Conservation (phyloP, 35 echinoderm and acorn worm genomes). For the Heliocidaris tuberculata region DNA sequence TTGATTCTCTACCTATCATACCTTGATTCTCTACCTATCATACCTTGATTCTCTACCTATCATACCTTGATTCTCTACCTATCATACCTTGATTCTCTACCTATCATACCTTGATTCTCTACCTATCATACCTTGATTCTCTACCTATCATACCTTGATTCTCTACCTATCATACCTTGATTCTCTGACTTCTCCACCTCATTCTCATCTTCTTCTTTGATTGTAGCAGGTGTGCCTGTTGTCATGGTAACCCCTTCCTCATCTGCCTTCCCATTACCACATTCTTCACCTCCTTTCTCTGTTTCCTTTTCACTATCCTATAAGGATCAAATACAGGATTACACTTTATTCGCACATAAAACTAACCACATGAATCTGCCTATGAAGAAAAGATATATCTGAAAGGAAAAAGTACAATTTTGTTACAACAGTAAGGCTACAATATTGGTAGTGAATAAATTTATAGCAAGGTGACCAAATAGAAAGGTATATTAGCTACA, state of each 20-base stretch:
- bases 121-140: neutral
- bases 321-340: neutral
- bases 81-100: neutral
- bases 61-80: neutral
- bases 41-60: neutral
- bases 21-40: neutral
- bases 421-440: no score
- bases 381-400: no score
- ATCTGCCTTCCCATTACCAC: slow-evolving; percentile 2
- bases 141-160: no score
- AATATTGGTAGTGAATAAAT: no score
- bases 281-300: slow-evolving; percentile 32
- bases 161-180: neutral
- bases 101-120: no score
- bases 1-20: neutral
- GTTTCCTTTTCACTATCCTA: slow-evolving; percentile 37
- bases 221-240: neutral
- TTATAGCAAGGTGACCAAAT: no score
- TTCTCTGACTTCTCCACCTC: slow-evolving; percentile 48
- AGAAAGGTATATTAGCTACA: no score
- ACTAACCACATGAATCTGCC: no score
- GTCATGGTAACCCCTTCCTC: slow-evolving; percentile 49
- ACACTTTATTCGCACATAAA: no score
- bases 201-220: slow-evolving; percentile 52
- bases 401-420: no score